Percentiles rank a stretch among this genome's conserved stretches.
phyloP scores from a whole-genome alignment of 37 sponge, comb jelly and placozoan genomes.

The Theonella swinhoei region DNA sequence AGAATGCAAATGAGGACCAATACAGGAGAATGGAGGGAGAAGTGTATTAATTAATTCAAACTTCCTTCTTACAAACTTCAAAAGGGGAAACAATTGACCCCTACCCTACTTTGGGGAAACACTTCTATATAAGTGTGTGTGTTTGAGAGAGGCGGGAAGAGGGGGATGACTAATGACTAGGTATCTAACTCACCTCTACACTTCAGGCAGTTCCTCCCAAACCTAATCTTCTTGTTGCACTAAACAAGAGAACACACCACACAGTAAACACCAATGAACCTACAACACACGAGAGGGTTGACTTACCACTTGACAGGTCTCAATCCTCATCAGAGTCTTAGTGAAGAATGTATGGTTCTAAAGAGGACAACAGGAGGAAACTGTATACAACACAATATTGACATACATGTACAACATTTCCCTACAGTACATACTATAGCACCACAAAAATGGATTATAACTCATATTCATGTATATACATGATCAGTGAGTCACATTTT shows the following conservation, averaged over 20 bases:
- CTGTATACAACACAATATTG: too few relatives aligned
- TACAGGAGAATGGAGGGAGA: neutral
- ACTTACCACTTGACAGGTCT: slow-evolving; percentile 81
- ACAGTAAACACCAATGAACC: neutral
- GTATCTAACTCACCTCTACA: slow-evolving; percentile 57
- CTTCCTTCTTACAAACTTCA: too few relatives aligned
- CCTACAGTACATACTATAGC: too few relatives aligned
- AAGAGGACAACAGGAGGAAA: neutral
- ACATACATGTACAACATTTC: too few relatives aligned
- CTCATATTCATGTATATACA: too few relatives aligned
- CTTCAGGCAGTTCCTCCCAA: slow-evolving; percentile 56
- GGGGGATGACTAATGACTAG: neutral
- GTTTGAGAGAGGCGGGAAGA: neutral
- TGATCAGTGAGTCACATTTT: too few relatives aligned
- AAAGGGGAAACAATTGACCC: too few relatives aligned
- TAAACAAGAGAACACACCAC: slow-evolving; percentile 2
- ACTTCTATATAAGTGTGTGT: too few relatives aligned
- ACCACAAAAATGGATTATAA: too few relatives aligned
- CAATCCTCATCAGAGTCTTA: slow-evolving; percentile 74
- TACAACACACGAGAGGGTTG: neutral
- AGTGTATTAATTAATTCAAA: too few relatives aligned
- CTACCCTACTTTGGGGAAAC: too few relatives aligned
- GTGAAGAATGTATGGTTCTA: slow-evolving; percentile 71
- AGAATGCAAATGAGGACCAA: neutral
- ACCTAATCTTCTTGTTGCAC: slow-evolving; percentile 80